Evolutionary conservation across 2,797 vertebrate genomes (phyloP).

Genomic region (Morus bassanus): DNA sequence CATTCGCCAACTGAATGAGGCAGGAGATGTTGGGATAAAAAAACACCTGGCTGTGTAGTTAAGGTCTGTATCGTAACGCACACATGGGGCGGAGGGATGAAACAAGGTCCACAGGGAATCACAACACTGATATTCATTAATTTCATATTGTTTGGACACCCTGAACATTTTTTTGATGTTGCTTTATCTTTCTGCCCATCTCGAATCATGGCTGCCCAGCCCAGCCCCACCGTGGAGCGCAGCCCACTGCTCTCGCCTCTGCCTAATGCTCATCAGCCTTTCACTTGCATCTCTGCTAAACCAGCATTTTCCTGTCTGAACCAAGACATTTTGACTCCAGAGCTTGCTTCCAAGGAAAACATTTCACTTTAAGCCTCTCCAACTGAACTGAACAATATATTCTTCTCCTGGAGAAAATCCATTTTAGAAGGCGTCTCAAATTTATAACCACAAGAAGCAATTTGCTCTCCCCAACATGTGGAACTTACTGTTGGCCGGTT

Average conservation of each 20-base stretch:
- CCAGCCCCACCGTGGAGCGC: fast-evolving
- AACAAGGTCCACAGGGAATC: background rate
- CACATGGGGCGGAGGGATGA: fast-evolving
- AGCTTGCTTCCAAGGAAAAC: background rate
- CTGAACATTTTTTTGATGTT: fast-evolving
- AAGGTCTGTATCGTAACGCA: no score
- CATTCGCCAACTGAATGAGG: fast-evolving
- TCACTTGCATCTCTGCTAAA: background rate
- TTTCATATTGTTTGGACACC: fast-evolving
- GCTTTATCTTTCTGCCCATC: background rate
- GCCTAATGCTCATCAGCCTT: background rate
- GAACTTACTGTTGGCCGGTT: slow-evolving; percentile 88
- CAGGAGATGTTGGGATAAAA: background rate
- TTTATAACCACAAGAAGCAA: fast-evolving
- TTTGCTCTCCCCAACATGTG: background rate
- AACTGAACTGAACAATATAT: fast-evolving
- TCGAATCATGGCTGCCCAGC: fast-evolving
- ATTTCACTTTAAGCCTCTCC: background rate
- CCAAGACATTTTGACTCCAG: background rate
- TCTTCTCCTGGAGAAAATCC: background rate
- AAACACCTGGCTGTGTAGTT: background rate
- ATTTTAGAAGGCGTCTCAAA: background rate
- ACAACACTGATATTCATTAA: background rate
- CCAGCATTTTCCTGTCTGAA: fast-evolving
- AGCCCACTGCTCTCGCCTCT: background rate